Evolutionary conservation across 2,113 vertebrate genomes (phyloP).

Genomic region (Pterophyllum scalare): DNA sequence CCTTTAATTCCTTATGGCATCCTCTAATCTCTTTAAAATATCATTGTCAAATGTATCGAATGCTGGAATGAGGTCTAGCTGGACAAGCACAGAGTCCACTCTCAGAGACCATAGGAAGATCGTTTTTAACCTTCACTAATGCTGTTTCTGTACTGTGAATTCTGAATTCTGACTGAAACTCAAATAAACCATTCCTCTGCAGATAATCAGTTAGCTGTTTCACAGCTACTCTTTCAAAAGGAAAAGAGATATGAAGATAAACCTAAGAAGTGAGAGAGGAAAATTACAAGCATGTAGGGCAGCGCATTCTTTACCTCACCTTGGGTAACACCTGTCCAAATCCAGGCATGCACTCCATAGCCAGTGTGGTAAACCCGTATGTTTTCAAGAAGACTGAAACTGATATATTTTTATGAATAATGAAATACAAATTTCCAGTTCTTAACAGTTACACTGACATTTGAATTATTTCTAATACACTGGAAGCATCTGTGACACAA

Average conservation of each 20-base stretch:
- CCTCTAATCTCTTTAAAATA: no score
- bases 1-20: no score
- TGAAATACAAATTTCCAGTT: background rate
- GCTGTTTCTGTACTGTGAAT: no score
- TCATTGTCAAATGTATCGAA: no score
- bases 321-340: background rate
- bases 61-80: no score
- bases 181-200: no score
- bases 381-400: background rate
- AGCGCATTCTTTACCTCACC: constrained; percentile 76
- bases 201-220: no score
- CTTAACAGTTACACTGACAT: background rate
- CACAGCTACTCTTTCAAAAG: no score
- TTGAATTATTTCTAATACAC: background rate
- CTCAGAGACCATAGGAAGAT: no score
- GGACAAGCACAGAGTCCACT: no score
- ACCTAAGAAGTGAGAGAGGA: background rate
- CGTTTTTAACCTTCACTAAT: no score
- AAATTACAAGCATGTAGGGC: constrained; percentile 75
- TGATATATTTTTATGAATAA: background rate
- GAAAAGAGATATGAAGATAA: background rate
- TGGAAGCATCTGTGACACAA: background rate
- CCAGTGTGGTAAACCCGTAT: background rate
- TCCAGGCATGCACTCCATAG: background rate
- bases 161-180: no score